phyloP scores from a whole-genome alignment of 2,113 vertebrate species.

The Xiphophorus maculatus region DNA sequence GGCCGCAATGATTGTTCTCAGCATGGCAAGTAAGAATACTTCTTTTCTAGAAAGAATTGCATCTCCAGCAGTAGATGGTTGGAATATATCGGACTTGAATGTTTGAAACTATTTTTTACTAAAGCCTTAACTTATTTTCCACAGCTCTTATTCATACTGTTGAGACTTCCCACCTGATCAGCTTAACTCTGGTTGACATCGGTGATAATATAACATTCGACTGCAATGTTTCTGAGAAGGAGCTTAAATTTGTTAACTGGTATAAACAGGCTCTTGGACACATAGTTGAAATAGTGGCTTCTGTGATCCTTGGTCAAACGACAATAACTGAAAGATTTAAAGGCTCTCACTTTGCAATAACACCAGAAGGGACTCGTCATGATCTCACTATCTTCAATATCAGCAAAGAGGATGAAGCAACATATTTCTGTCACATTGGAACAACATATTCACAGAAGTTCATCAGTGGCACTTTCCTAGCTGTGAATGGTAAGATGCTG shows the following conservation, averaged over 20 bases:
- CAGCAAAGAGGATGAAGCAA: slow-evolving; percentile 26
- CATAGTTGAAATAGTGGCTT: not conserved
- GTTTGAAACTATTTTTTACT: not conserved
- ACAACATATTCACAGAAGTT: fast-evolving
- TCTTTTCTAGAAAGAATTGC: not conserved
- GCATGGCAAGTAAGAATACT: slow-evolving; percentile 8
- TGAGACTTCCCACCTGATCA: not conserved
- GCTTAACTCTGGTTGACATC: slow-evolving; percentile 6
- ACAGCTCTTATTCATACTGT: not conserved
- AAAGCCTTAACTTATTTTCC: not conserved
- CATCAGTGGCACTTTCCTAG: not conserved
- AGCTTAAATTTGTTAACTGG: not conserved
- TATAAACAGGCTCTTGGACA: slow-evolving; percentile 29
- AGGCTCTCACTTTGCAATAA: not conserved
- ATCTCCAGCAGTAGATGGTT: not conserved
- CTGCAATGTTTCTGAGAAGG: not conserved
- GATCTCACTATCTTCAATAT: slow-evolving; percentile 19
- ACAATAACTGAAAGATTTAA: not conserved
- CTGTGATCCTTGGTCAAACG: fast-evolving
- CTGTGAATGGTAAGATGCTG: slow-evolving; percentile 21
- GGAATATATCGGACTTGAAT: not conserved
- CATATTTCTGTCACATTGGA: slow-evolving; percentile 25
- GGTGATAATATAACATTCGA: slow-evolving; percentile 7
- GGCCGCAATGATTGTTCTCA: slow-evolving; percentile 7
- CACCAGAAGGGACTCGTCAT: fast-evolving